These are phyloP conservation scores for Coreoperca whiteheadi DNA, from an alignment of 2,113 vertebrate species.

Conservation along the genomic window DNA sequence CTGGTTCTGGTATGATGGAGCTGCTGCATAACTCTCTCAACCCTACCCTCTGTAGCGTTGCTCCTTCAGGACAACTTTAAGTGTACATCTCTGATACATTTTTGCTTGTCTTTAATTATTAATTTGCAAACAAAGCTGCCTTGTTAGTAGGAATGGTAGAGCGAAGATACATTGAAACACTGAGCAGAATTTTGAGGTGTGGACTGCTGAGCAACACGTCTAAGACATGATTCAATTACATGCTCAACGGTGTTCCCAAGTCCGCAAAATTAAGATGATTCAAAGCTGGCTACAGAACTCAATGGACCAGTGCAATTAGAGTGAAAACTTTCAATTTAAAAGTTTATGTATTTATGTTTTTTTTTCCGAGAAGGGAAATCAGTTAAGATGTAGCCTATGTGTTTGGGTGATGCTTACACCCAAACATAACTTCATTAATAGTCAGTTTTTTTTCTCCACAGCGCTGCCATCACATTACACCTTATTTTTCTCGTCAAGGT, in stretches of 20 bases:
- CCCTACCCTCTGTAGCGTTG: neutral
- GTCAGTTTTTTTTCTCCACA: neutral
- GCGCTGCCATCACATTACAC: neutral
- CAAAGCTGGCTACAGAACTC: neutral
- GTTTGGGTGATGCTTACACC: neutral
- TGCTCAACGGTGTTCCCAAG: neutral
- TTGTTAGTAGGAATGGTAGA: neutral
- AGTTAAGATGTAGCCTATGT: neutral
- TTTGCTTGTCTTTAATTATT: constrained; percentile 4
- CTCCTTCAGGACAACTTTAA: neutral
- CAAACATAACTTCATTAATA: neutral
- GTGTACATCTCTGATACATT: neutral
- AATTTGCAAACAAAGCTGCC: neutral
- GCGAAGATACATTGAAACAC: neutral
- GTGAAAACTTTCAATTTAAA: neutral
- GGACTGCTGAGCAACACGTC: neutral
- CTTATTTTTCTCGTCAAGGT: neutral
- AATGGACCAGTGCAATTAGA: neutral
- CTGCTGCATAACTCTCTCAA: constrained; percentile 26
- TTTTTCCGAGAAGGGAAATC: neutral
- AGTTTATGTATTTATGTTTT: too few relatives aligned
- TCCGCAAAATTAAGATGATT: neutral
- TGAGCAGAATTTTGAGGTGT: neutral
- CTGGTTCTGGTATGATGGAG: constrained; percentile 1
- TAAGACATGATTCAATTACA: neutral